phyloP scores from a whole-genome alignment of 2,888 invertebrate genomes.

The Apamea crenata region DNA sequence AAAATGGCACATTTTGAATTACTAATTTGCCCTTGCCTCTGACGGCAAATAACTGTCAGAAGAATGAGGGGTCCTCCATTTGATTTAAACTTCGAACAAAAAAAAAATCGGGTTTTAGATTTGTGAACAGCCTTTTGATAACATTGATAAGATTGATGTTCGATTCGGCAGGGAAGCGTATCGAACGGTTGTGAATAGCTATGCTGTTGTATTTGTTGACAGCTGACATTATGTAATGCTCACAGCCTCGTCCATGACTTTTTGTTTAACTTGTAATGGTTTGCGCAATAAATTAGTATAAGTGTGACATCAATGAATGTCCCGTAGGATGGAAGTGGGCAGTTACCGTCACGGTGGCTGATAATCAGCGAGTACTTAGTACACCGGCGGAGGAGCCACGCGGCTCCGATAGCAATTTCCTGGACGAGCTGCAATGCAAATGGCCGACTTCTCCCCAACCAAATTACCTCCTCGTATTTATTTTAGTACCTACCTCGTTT shows the following conservation, averaged over 20 bases:
- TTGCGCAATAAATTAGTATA: conserved; percentile 62
- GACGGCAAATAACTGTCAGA: background rate
- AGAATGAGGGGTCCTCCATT: background rate
- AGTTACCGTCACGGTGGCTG: conserved; percentile 63
- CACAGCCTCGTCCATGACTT: conserved; percentile 39
- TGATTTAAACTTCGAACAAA: background rate
- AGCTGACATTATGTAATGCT: conserved; percentile 52
- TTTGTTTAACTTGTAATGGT: conserved; percentile 45
- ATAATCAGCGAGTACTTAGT: conserved; percentile 73
- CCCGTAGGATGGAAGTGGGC: conserved; percentile 59
- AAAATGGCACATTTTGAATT: background rate
- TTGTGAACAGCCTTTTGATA: background rate
- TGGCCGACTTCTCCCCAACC: conserved; percentile 74
- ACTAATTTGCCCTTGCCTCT: background rate
- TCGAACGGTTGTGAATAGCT: background rate
- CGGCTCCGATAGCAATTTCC: conserved; percentile 74
- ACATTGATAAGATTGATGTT: background rate
- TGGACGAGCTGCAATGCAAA: conserved; percentile 78
- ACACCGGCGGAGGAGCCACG: conserved; percentile 60
- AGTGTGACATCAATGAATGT: conserved; percentile 63
- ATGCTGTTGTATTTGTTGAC: conserved; percentile 53
- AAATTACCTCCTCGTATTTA: conserved; percentile 72
- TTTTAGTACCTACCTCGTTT: conserved; percentile 71
- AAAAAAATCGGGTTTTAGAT: background rate
- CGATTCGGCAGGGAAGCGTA: background rate